A percentile compares a stretch with the other conserved stretches of the same genome.
Conservation (phyloP, 2,888 invertebrate genomes). For the Eudemis profundana region DNA sequence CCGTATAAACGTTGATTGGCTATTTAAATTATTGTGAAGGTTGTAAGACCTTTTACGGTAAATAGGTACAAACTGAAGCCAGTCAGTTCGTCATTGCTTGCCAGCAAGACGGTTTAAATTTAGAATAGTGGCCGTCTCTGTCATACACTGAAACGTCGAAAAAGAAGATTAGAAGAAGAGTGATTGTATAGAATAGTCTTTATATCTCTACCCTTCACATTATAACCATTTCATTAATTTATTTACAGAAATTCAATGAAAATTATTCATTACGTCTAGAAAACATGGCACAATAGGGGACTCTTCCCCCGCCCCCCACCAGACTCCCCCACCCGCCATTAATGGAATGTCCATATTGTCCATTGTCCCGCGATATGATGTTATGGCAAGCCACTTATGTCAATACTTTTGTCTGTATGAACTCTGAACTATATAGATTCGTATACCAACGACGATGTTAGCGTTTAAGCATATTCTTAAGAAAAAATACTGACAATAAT, state of each 20-base stretch:
- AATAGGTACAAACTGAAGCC: too few species aligned
- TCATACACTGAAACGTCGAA: too few species aligned
- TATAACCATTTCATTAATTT: too few species aligned
- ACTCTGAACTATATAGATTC: constrained; percentile 49
- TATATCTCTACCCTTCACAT: too few species aligned
- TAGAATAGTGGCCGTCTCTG: too few species aligned
- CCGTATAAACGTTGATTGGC: too few species aligned
- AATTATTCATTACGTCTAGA: constrained; percentile 67
- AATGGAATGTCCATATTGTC: constrained; percentile 80
- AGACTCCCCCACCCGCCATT: constrained; percentile 50
- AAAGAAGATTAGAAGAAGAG: not conserved
- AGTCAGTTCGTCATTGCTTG: too few species aligned
- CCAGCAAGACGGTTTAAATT: too few species aligned
- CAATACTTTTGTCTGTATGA: constrained; percentile 64
- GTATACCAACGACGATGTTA: not conserved
- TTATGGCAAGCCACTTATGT: constrained; percentile 74
- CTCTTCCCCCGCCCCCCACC: constrained; percentile 51
- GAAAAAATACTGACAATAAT: not conserved
- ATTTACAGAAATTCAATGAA: constrained; percentile 28
- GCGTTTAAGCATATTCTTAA: not conserved
- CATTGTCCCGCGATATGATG: constrained; percentile 79
- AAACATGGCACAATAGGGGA: constrained; percentile 65
- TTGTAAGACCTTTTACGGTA: too few species aligned
- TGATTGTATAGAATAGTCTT: not conserved
- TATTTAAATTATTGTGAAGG: too few species aligned